Evolutionary conservation across 2,113 vertebrate species (phyloP).

Genomic region (Oryzias woworae): DNA sequence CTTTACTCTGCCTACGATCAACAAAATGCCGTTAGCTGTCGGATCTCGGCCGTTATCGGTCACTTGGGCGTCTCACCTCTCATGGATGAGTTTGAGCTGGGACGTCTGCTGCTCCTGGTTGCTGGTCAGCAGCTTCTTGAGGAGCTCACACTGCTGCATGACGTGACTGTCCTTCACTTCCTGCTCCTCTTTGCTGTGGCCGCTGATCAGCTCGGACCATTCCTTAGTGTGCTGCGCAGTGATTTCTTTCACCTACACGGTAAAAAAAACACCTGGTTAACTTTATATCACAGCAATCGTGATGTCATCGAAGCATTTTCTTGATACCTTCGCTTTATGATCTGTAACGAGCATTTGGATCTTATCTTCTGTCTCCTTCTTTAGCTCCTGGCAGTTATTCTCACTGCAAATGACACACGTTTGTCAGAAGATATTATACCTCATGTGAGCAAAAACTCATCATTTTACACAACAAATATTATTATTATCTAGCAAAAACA

Average conservation of each 20-base stretch:
- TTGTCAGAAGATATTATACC: neutral
- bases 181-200: constrained; percentile 90
- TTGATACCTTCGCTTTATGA: constrained; percentile 93
- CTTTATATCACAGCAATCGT: neutral
- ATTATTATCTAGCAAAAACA: too few relatives aligned
- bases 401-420: constrained; percentile 75
- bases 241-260: constrained; percentile 89
- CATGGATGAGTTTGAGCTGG: constrained; percentile 93
- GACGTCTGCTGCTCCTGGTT: constrained; percentile 93
- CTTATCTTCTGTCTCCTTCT: constrained; percentile 98
- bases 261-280: neutral
- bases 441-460: too few relatives aligned
- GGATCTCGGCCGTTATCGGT: neutral
- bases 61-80: constrained; percentile 78
- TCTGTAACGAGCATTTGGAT: constrained; percentile 88
- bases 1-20: constrained; percentile 89
- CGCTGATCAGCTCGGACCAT: constrained; percentile 94
- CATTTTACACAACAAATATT: too few relatives aligned
- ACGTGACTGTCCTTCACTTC: constrained; percentile 90
- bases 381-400: constrained; percentile 94
- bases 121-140: constrained; percentile 86
- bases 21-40: neutral
- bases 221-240: constrained; percentile 97
- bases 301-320: neutral
- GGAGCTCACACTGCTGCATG: constrained; percentile 91